Percentiles rank a stretch among this genome's conserved stretches.
Conservation (phyloP, 2,113 vertebrate species). For the Thoracochromis brauschi region DNA sequence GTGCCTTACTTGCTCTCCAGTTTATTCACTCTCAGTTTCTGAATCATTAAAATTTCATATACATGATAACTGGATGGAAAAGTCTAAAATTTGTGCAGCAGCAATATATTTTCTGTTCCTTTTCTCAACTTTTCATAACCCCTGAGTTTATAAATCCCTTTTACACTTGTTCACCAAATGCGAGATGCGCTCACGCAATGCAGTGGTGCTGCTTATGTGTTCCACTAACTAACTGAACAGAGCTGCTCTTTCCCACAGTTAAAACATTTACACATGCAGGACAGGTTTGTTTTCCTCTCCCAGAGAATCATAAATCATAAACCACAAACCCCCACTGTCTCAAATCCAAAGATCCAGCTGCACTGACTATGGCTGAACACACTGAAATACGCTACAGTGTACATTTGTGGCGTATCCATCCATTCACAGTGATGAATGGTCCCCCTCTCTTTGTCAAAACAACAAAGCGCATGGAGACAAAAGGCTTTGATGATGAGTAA, state of each 20-base stretch:
- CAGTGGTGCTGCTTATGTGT: background rate
- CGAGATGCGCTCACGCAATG: background rate
- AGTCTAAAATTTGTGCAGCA: background rate
- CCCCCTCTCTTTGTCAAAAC: conserved; percentile 38
- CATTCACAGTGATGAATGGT: conserved; percentile 53
- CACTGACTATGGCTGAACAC: conserved; percentile 2
- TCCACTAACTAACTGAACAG: background rate
- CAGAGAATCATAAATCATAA: conserved; percentile 44
- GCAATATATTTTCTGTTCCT: background rate
- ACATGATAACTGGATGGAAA: background rate
- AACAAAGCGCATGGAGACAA: conserved; percentile 57
- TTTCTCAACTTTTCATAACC: background rate
- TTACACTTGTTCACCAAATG: background rate
- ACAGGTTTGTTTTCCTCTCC: background rate
- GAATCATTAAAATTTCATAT: background rate
- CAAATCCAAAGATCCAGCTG: background rate
- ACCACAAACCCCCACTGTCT: conserved; percentile 4
- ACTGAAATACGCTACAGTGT: background rate
- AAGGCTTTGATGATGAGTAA: conserved; percentile 56
- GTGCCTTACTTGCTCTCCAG: background rate
- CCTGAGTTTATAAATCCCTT: background rate
- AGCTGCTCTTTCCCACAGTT: background rate
- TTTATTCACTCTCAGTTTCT: background rate
- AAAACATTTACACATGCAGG: conserved; percentile 20
- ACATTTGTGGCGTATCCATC: conserved; percentile 11